A percentile compares a stretch with the other conserved stretches of the same genome.
Evolutionary conservation across 2,797 vertebrate species (phyloP).

Genomic region (Dromococcyx pavoninus): DNA sequence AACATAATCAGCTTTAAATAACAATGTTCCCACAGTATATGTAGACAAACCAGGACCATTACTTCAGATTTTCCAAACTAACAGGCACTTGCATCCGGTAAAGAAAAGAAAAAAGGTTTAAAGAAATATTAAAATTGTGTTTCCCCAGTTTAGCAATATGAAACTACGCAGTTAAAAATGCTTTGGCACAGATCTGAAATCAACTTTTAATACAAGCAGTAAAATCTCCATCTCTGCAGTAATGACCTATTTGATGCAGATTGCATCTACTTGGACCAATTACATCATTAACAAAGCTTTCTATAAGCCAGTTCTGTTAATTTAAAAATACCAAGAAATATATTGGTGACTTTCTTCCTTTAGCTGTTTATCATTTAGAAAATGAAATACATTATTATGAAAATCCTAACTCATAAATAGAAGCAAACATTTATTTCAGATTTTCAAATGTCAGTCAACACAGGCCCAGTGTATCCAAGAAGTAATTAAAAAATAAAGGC

Average conservation of each 20-base stretch:
- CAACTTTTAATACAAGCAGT: slow-evolving; percentile 52
- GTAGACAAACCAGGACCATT: slow-evolving; percentile 35
- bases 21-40: background rate
- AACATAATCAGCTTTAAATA: slow-evolving; percentile 42
- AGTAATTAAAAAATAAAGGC: background rate
- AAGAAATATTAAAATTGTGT: background rate
- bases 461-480: background rate
- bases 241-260: slow-evolving; percentile 52
- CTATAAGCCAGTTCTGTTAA: slow-evolving; percentile 26
- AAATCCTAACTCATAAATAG: background rate
- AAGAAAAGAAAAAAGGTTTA: background rate
- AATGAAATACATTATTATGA: background rate
- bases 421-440: background rate
- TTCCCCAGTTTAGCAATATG: background rate
- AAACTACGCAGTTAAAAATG: slow-evolving; percentile 5
- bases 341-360: background rate
- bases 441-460: background rate
- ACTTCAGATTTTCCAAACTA: background rate
- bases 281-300: slow-evolving; percentile 63
- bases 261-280: slow-evolving; percentile 30
- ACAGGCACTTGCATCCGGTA: background rate
- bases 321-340: background rate
- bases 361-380: background rate
- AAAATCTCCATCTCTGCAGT: slow-evolving; percentile 31
- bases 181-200: background rate